Percentiles rank a stretch among this genome's conserved stretches.
phyloP scores from a whole-genome alignment of 2,113 vertebrate species.

The Pseudorhombus dupliciocellatus region DNA sequence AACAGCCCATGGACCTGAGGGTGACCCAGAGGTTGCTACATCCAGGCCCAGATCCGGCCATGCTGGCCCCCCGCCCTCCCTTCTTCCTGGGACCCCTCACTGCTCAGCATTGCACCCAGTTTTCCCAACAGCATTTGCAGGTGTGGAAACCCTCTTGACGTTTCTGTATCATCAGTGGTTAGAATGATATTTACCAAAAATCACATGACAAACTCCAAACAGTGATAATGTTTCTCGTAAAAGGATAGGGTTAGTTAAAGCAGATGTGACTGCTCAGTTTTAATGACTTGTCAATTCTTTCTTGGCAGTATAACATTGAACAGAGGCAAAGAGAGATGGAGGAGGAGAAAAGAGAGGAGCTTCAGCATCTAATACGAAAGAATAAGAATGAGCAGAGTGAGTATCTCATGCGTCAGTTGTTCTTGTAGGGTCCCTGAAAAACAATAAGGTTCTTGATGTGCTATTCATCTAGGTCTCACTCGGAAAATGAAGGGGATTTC shows the following conservation, averaged over 20 bases:
- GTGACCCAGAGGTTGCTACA: constrained; percentile 85
- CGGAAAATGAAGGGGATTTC: constrained; percentile 59
- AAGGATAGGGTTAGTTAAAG: background rate
- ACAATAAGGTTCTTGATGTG: constrained; percentile 22
- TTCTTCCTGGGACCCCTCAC: constrained; percentile 78
- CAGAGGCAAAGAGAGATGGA: constrained; percentile 76
- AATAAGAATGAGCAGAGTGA: constrained; percentile 90
- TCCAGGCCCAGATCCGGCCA: constrained; percentile 77
- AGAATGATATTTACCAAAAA: no score
- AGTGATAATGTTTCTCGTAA: background rate
- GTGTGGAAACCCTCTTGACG: constrained; percentile 53
- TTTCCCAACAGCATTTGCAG: constrained; percentile 79
- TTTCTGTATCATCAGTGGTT: background rate
- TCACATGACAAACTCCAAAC: background rate
- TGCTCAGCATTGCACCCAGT: constrained; percentile 78
- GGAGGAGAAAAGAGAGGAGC: constrained; percentile 85
- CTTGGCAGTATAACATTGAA: constrained; percentile 83
- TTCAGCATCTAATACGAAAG: constrained; percentile 87
- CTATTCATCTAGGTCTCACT: constrained; percentile 52
- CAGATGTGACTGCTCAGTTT: background rate
- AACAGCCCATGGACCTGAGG: constrained; percentile 89
- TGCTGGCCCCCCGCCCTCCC: constrained; percentile 84
- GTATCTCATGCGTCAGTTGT: constrained; percentile 37
- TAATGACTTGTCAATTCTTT: background rate
- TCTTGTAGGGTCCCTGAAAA: constrained; percentile 24